These are phyloP conservation scores for Heterochromis multidens DNA, from an alignment of 2,113 vertebrate genomes.

Conservation along the genomic window DNA sequence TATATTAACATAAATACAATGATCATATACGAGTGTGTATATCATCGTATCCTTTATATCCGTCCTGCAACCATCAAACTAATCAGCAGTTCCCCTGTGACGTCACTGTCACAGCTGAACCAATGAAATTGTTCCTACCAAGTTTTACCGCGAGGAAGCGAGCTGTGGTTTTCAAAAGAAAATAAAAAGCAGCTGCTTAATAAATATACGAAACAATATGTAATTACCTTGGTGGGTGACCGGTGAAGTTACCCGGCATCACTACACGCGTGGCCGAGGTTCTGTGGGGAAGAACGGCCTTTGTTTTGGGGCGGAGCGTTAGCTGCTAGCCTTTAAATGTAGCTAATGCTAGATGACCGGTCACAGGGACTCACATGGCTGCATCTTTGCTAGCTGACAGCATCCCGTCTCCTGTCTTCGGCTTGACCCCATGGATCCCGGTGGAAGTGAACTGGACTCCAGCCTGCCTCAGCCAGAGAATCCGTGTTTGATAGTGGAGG, in stretches of 20 bases:
- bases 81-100: background rate
- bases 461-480: constrained; percentile 84
- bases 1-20: background rate
- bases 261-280: no score
- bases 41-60: background rate
- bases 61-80: background rate
- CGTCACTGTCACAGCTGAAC: background rate
- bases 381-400: background rate
- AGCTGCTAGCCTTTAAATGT: background rate
- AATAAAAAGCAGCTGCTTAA: background rate
- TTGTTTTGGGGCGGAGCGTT: constrained; percentile 31
- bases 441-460: constrained; percentile 80
- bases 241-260: rapidly evolving
- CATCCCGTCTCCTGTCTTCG: constrained; percentile 8
- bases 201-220: background rate
- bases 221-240: rapidly evolving
- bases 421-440: constrained; percentile 80
- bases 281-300: rapidly evolving
- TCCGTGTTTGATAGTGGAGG: constrained; percentile 89
- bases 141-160: constrained; percentile 40
- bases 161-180: background rate
- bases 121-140: constrained; percentile 7
- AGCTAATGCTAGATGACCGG: constrained; percentile 34
- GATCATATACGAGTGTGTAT: background rate
- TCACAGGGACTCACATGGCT: background rate